Evolutionary conservation across 2,888 invertebrate species (phyloP), one percentile per base, ranked within the genome.

Genomic region (Macaria notata): DNA sequence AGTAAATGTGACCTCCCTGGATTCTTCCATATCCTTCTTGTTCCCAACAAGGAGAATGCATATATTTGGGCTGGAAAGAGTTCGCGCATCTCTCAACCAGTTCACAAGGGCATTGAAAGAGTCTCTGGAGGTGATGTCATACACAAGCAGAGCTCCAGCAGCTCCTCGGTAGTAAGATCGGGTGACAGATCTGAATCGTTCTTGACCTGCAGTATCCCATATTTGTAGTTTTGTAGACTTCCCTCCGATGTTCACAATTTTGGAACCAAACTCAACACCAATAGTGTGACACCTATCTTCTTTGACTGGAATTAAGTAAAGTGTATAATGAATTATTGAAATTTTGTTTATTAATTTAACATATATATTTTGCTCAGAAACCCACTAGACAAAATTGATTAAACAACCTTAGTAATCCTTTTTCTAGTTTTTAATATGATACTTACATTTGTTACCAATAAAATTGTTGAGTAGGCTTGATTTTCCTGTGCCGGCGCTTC

Each of bases 131-230:
- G 97, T 97, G 63, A 97, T 96, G 76, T 98, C 98, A 81, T 97
- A 98, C 0, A 98, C 98, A 31, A 98, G 92, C 38, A 98, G 88
- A 36, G 98, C 98, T n/a, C 98, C 98, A 48, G 98, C 98, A 9
- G 98, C 98, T 3, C 98, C 98, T 62, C 96, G 90, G 82, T 96
- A 96, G 77, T 96, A 96, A 33, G 95, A 96, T 47, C 96, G 92
- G 0, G 95, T 95, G 61, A 99, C 99, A 47, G 99, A 99, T 71
- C 98, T 94, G 86, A 99, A 99, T 78, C 98, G 94, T 88, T 99
- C 99, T 81, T 99, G 99, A 0, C 99, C 99, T 39, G 99, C 99
- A 4, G 99, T 99, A 70, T 95, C 95, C 95, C 95, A 95, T 75
- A 95, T 95, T 85, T 96, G 96, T 62, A 96, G 84, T 80, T 96